phyloP scores from a whole-genome alignment of 2,888 invertebrate species.

The Platypus cylindrus region DNA sequence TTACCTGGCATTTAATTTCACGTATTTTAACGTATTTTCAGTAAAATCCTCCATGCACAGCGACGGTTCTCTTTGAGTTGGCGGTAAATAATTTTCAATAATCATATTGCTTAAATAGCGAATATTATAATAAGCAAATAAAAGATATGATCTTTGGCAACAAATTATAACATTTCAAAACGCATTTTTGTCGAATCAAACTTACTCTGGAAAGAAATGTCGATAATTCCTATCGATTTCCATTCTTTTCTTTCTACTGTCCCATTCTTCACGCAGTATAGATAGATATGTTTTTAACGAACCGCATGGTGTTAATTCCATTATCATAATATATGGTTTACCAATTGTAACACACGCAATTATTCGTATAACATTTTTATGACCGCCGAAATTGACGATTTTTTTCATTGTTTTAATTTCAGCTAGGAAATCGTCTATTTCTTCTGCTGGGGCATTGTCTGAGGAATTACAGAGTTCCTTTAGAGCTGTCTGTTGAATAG shows the following conservation, averaged over 20 bases:
- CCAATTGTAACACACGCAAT: constrained; percentile 61
- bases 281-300: constrained; percentile 54
- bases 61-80: no score
- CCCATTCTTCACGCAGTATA: constrained; percentile 34
- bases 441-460: constrained; percentile 44
- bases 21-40: no score
- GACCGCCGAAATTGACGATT: constrained; percentile 48
- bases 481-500: not conserved
- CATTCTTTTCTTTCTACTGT: constrained; percentile 13
- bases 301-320: constrained; percentile 70
- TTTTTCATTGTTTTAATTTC: constrained; percentile 70
- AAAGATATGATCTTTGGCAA: no score
- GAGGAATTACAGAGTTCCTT: not conserved
- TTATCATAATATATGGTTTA: constrained; percentile 57
- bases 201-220: constrained; percentile 24
- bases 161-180: no score
- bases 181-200: constrained; percentile 3
- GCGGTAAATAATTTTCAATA: no score
- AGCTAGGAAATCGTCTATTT: constrained; percentile 55
- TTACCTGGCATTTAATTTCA: no score
- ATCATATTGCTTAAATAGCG: no score
- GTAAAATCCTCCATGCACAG: no score
- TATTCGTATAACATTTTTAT: constrained; percentile 62
- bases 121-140: no score
- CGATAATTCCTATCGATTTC: constrained; percentile 1